Evolutionary conservation across 2,888 invertebrate genomes (phyloP).

Genomic region (Lithophane leautieri): DNA sequence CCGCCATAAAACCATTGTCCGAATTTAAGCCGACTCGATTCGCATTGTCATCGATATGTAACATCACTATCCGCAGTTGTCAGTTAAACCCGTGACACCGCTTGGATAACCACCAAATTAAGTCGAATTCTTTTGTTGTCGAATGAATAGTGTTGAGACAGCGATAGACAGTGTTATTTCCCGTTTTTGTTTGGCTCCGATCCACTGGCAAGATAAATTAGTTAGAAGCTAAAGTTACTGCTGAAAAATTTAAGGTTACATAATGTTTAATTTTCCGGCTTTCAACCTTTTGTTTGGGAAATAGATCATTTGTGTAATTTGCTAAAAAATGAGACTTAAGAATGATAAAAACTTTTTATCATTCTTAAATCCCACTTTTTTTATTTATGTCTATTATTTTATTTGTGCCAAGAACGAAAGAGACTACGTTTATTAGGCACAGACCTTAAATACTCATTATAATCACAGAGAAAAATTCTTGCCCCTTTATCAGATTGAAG

Average conservation of each 20-base stretch:
- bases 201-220: constrained; percentile 63
- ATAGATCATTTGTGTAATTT: not conserved
- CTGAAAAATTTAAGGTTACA: constrained; percentile 46
- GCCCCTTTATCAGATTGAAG: too few species aligned
- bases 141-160: constrained; percentile 68
- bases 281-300: constrained; percentile 22
- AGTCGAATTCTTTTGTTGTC: constrained; percentile 68
- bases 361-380: not conserved
- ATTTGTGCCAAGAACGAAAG: too few species aligned
- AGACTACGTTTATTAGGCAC: too few species aligned
- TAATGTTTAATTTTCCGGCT: constrained; percentile 27
- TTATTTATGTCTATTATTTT: too few species aligned
- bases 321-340: too few species aligned
- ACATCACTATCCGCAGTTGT: constrained; percentile 65
- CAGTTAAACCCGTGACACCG: constrained; percentile 65
- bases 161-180: constrained; percentile 67
- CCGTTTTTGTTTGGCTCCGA: constrained; percentile 63
- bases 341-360: too few species aligned
- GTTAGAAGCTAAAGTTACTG: constrained; percentile 49
- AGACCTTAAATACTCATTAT: not conserved
- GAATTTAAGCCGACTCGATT: constrained; percentile 22
- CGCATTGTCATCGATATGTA: constrained; percentile 37
- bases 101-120: constrained; percentile 72
- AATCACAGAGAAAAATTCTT: too few species aligned
- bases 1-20: constrained; percentile 14